Base-by-base conservation (phyloP, 2,113 vertebrate genomes). In the Phyllostomus hastatus region DNA sequence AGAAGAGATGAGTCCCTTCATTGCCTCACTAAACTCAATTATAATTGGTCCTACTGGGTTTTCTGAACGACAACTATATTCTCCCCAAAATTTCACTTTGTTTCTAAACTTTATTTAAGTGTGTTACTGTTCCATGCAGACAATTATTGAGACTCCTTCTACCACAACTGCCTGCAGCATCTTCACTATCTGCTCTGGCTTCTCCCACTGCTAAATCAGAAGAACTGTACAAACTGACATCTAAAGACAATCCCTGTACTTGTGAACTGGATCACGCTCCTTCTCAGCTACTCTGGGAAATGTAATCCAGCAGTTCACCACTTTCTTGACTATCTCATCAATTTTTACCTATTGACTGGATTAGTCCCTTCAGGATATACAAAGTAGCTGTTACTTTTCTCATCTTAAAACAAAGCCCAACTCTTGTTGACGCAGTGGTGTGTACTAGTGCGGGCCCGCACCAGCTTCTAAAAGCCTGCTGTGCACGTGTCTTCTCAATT, bases 371-470 rank as follows among this genome's bases (percentile, higher is more conserved):
- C 19, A 64, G n/a, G 35, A 72, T 66, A 78, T 28, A 73, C 26
- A 94, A 75, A 80, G 9, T 43, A 87, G 3, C 15, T 81, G 14
- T 64, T 57, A 64, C 87, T 46, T 90, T 17, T 83, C 50, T 79
- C 48, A 64, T 50, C 24, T 82, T 82, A 83, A 96, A 75, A 82
- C 31, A 86, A 97, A 90, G 48, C 26, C 73, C 67, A 86, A 54
- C 11, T 64, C 90, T 64, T 75, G 7, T 33, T 66, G 67, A 46
- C 15, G 20, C 24, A 57, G 43, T 14, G 33, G 28, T 12, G 20
- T 38, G 7, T 31, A 24, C 43, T 15, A 46, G 33, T 72, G 59
- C 33, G 64, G 26, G 43, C 19, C 80, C 38, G 78, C 7, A 16
- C 8, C 31, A 72, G 19, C 38, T 78, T 19, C 78, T 17, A 73